A percentile compares a stretch with the other conserved stretches of the same genome.
These are phyloP conservation scores for Augochlora pura DNA, from an alignment of 1,140 invertebrate genomes.

Conservation along the genomic window DNA sequence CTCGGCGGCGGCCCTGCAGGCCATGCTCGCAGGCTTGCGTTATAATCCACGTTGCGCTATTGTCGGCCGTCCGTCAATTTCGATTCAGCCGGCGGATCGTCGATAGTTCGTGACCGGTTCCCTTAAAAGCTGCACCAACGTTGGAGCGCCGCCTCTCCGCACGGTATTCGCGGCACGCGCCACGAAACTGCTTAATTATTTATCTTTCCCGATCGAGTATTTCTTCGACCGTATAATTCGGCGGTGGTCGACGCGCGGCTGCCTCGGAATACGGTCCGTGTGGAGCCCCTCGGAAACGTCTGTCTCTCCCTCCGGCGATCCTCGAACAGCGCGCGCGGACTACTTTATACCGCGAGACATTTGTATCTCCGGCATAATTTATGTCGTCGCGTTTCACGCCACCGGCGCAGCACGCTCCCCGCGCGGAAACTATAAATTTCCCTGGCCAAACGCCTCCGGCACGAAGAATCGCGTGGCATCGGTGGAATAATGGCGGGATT, in stretches of 20 bases:
- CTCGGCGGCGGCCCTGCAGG: background rate
- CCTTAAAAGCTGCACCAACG: slow-evolving; percentile 12
- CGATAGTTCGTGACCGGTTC: slow-evolving; percentile 57
- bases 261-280: slow-evolving; percentile 45
- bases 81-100: slow-evolving; percentile 52
- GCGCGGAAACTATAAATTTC: background rate
- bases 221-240: slow-evolving; percentile 69
- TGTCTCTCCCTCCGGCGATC: too few species aligned
- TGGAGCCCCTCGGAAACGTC: slow-evolving; percentile 30
- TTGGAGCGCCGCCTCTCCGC: slow-evolving; percentile 19
- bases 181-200: slow-evolving; percentile 72
- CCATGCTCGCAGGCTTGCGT: background rate
- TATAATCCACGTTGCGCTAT: slow-evolving; percentile 28
- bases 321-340: background rate
- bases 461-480: slow-evolving; percentile 1
- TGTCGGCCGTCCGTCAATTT: slow-evolving; percentile 52
- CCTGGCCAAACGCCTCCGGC: background rate
- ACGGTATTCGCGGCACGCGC: slow-evolving; percentile 66
- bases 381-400: background rate
- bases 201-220: slow-evolving; percentile 68
- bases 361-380: slow-evolving; percentile 16
- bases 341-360: background rate
- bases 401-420: background rate
- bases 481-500: background rate
- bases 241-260: slow-evolving; percentile 45